phyloP scores from a whole-genome alignment of 37 sponge, comb jelly and placozoan genomes.

The Crambe crambe region DNA sequence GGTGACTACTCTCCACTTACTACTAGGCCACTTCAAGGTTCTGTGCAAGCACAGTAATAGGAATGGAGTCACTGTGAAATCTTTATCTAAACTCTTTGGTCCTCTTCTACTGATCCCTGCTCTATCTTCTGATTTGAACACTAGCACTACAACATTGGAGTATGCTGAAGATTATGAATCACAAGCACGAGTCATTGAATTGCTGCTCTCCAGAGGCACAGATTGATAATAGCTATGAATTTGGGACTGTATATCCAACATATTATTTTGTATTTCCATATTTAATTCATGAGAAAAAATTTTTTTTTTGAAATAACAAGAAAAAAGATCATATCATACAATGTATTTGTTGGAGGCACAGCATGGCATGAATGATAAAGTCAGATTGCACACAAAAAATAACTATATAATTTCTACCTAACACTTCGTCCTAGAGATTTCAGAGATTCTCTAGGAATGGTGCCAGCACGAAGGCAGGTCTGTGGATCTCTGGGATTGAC shows the following conservation, averaged over 20 bases:
- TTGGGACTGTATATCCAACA: not conserved
- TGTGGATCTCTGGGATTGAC: conserved; percentile 74
- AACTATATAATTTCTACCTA: not conserved
- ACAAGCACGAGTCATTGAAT: conserved; percentile 9
- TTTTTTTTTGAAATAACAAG: conserved; percentile 5
- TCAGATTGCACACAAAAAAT: too few relatives aligned
- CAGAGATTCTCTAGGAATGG: conserved; percentile 70
- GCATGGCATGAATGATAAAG: too few relatives aligned
- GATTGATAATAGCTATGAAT: not conserved
- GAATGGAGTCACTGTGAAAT: conserved; percentile 7
- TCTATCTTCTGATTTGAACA: not conserved
- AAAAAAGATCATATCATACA: too few relatives aligned
- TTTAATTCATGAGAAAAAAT: not conserved
- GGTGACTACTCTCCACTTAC: not conserved
- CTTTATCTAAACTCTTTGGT: conserved; percentile 9
- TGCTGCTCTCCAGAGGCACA: not conserved
- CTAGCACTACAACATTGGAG: not conserved
- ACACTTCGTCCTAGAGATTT: conserved; percentile 53
- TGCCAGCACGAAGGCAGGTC: conserved; percentile 85
- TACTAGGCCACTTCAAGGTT: conserved; percentile 18
- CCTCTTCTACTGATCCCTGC: conserved; percentile 27
- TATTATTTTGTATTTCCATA: not conserved
- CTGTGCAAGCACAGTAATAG: not conserved
- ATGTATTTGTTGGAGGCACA: not conserved
- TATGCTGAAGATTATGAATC: conserved; percentile 17